Base-by-base conservation (phyloP, 2,888 invertebrate genomes). In the Fragum fragum region DNA sequence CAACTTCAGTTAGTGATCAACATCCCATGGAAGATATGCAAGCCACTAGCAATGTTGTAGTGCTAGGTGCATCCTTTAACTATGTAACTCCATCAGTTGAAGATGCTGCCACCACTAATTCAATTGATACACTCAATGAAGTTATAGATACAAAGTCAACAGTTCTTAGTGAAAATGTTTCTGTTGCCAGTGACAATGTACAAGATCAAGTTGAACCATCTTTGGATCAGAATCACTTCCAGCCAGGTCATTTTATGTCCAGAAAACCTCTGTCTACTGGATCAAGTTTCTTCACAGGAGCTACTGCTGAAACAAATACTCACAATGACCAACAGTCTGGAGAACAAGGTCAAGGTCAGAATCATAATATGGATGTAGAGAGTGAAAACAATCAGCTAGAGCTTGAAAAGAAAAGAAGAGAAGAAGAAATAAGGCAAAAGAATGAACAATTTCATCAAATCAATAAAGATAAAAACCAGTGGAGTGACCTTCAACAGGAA, bases 201-300 rank as follows among this genome's bases (percentile, higher is more conserved):
- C 75, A 83, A 66, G 79, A 83, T 9, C 71, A 83, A 69, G 76
- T 81, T 5, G 79, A 77, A 42, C 85, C 86, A 53, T 82, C 81
- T 21, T n/a, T 78, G 23, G 79, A 80, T 70, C 78, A 84, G 55
- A 87, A 83, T 66, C 66, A 85, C 1, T 90, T 89, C 52, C 76
- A 73, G 23, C 87, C 87, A 21, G 84, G 75, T 39, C 83, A 80
- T 21, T 89, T 87, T 53, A 47, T 89, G 52, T 86, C 89, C 6
- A 83, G 90, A 63, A 89, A 89, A 78, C 86, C 88, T 18, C 77
- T 90, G 11, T 88, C 90, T 47, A 79, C 85, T 69, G 87, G 82
- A 42, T 28, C 76, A 21, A 39, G 52, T 76, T 78, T 72, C 23
- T 39, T 73, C 18, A 55, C 71, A 21, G 71, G 55, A 23, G 71